A percentile compares a stretch with the other conserved stretches of the same genome.
Conservation (phyloP, 1,140 invertebrate genomes). For the Pomacea maculata region DNA sequence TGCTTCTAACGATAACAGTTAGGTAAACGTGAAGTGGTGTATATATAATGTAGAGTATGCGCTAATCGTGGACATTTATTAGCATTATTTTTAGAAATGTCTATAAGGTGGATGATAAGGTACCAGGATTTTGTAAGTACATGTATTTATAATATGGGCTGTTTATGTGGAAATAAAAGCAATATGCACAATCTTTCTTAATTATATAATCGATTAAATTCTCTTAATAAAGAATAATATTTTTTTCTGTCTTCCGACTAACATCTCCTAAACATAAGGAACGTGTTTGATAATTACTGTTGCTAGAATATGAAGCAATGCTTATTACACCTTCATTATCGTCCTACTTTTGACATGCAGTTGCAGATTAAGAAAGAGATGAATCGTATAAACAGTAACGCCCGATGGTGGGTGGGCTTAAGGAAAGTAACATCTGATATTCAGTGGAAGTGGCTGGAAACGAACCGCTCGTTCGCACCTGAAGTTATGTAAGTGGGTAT, state of each 20-base stretch:
- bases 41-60: no score
- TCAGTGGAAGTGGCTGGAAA: conserved; percentile 27
- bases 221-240: background rate
- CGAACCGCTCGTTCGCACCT: background rate
- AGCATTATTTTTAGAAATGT: no score
- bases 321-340: no score
- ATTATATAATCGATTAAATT: background rate
- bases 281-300: no score
- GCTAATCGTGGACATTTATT: no score
- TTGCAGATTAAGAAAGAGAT: background rate
- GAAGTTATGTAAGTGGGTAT: conserved; percentile 24
- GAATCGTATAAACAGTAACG: background rate
- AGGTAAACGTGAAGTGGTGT: no score
- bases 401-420: conserved; percentile 3
- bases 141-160: no score
- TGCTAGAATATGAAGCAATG: no score
- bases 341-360: background rate
- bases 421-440: background rate
- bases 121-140: no score
- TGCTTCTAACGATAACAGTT: no score
- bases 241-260: background rate
- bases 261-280: background rate
- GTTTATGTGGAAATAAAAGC: no score
- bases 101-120: no score
- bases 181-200: background rate